Conservation (phyloP, 2,888 invertebrate species). For the Diarsia mendica region DNA sequence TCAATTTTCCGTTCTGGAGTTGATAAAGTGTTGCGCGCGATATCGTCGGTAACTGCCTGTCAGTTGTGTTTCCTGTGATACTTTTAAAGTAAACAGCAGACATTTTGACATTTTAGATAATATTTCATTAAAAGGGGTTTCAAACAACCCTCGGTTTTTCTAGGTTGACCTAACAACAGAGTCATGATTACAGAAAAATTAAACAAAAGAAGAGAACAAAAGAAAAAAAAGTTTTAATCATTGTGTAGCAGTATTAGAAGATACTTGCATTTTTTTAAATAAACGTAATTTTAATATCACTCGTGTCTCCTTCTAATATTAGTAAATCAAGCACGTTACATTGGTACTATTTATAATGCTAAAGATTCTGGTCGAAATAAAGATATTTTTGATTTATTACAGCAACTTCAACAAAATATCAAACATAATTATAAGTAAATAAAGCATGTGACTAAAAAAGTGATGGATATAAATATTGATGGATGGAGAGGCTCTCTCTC, state of each 20-base stretch:
- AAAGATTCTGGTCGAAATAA: background rate
- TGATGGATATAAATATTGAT: too few relatives aligned
- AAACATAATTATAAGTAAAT: too few relatives aligned
- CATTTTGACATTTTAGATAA: background rate
- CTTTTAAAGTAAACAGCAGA: background rate
- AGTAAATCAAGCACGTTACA: too few relatives aligned
- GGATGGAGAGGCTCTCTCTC: too few relatives aligned
- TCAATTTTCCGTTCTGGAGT: slow-evolving; percentile 23
- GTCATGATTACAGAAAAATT: background rate
- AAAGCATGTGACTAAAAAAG: too few relatives aligned
- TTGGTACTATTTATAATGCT: too few relatives aligned
- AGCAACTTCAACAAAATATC: background rate
- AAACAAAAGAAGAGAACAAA: background rate
- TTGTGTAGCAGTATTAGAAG: background rate
- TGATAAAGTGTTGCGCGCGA: slow-evolving; percentile 40
- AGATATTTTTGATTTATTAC: background rate
- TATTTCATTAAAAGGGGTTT: background rate
- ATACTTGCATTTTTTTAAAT: background rate
- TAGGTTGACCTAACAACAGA: background rate
- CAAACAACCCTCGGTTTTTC: background rate
- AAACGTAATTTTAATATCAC: background rate
- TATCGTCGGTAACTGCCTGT: slow-evolving; percentile 32
- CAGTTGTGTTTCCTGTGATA: slow-evolving; percentile 4
- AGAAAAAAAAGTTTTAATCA: background rate
- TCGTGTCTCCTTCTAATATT: background rate